Evolutionary conservation across 2,797 vertebrate genomes (phyloP).

Genomic region (Pteronotus mesoamericanus): DNA sequence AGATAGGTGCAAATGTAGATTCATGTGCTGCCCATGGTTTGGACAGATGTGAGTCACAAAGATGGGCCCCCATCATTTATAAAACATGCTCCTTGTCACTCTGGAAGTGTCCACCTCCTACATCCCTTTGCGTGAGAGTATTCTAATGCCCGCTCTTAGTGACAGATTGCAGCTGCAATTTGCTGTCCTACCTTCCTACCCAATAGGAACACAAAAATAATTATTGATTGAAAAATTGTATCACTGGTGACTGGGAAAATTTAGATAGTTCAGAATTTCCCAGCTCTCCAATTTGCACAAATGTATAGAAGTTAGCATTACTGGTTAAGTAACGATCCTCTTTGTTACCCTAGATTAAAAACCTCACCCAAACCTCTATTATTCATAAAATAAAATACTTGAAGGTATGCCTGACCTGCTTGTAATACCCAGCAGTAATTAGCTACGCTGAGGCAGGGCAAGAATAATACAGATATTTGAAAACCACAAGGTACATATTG

Average conservation of each 20-base stretch:
- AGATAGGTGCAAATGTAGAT: background rate
- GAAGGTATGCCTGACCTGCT: background rate
- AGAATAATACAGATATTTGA: background rate
- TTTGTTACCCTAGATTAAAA: background rate
- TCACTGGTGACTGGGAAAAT: background rate
- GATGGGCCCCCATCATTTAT: background rate
- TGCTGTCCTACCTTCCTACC: background rate
- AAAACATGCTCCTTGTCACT: background rate
- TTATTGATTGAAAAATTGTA: background rate
- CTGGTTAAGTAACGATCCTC: background rate
- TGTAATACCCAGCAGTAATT: background rate
- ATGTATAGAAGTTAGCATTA: background rate
- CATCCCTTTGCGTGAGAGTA: background rate
- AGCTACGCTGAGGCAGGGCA: background rate
- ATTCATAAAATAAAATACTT: background rate
- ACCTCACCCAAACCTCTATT: background rate
- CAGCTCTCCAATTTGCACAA: background rate
- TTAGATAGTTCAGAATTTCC: conserved; percentile 9
- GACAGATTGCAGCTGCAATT: background rate
- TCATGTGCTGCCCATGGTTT: background rate
- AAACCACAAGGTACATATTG: background rate
- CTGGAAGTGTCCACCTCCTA: background rate
- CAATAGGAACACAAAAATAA: background rate
- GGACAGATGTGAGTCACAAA: background rate
- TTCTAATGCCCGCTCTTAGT: background rate